phyloP scores from a whole-genome alignment of 1,140 invertebrate genomes.

The Conus ventricosus region DNA sequence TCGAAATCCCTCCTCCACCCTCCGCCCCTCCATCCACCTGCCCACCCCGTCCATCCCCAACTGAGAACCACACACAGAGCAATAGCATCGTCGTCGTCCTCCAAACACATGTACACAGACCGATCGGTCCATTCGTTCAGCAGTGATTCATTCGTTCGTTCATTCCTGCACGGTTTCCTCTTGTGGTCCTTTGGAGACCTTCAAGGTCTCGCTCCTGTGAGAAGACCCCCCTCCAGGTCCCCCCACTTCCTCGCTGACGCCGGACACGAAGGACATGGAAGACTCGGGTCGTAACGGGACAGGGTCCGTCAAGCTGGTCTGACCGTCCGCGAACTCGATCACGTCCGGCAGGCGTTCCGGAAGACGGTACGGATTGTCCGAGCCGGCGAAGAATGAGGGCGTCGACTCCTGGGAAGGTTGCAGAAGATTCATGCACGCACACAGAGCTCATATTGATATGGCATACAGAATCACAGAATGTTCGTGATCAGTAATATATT shows the following conservation, averaged over 20 bases:
- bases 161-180: conserved; percentile 1
- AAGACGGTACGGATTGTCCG: conserved; percentile 46
- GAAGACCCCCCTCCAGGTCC: background rate
- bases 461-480: background rate
- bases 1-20: too few species aligned
- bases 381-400: conserved; percentile 56
- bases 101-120: too few species aligned
- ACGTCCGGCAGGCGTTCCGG: conserved; percentile 56
- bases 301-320: background rate
- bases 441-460: background rate
- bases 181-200: background rate
- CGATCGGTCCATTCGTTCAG: background rate
- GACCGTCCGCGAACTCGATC: conserved; percentile 51
- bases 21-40: too few species aligned
- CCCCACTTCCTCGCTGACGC: background rate
- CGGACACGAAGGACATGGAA: conserved; percentile 17
- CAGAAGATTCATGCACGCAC: too few species aligned
- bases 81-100: background rate
- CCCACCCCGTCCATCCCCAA: too few species aligned
- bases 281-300: background rate
- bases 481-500: background rate
- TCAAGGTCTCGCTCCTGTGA: background rate
- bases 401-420: conserved; percentile 39
- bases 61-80: too few species aligned
- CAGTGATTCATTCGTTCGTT: background rate